Conservation (phyloP, 2,113 vertebrate species). For the Phalacrocorax brasilianus region DNA sequence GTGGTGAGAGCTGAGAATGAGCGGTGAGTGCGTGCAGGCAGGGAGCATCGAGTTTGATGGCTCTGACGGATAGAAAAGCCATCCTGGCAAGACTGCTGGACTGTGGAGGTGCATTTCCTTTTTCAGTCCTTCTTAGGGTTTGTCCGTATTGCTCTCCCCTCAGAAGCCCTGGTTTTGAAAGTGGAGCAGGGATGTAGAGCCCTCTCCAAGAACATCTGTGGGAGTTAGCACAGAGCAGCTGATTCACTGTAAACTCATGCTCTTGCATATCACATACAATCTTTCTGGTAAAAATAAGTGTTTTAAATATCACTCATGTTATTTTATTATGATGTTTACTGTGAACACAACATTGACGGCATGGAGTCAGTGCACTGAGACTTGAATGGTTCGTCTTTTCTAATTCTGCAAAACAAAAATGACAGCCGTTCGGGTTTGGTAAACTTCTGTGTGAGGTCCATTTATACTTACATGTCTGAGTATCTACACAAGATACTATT, state of each 20-base stretch:
- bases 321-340: neutral
- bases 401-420: neutral
- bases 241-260: neutral
- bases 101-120: neutral
- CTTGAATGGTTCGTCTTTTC: neutral
- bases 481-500: neutral
- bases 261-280: neutral
- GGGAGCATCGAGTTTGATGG: neutral
- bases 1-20: accelerated
- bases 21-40: accelerated
- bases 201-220: neutral
- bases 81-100: neutral
- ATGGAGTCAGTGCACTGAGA: neutral
- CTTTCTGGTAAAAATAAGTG: neutral
- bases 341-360: neutral
- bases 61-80: neutral
- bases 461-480: neutral
- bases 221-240: neutral
- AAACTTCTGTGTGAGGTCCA: neutral
- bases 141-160: neutral
- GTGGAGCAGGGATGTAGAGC: neutral
- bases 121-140: neutral
- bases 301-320: neutral
- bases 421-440: neutral
- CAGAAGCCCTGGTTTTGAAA: neutral